phyloP scores from a whole-genome alignment of 2,888 invertebrate species.

The Macrosiphum euphorbiae region DNA sequence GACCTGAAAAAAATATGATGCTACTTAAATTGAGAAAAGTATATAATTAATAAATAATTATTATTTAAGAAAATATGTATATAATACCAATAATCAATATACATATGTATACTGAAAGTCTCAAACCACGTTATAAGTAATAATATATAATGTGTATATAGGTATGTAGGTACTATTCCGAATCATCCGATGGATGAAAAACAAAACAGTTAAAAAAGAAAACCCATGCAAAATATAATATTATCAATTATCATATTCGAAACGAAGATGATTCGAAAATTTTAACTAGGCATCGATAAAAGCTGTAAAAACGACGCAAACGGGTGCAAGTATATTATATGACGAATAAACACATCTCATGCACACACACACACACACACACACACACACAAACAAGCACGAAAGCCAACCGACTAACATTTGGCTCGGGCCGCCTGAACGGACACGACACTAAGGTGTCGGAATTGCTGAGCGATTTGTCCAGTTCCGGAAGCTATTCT shows the following conservation, averaged over 20 bases:
- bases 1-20: too few relatives aligned
- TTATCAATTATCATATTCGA: not conserved
- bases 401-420: slow-evolving; percentile 42
- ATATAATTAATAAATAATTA: too few relatives aligned
- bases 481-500: slow-evolving; percentile 58
- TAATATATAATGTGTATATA: not conserved
- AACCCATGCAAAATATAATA: not conserved
- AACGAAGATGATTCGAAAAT: not conserved
- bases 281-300: not conserved
- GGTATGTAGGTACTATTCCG: not conserved
- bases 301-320: not conserved
- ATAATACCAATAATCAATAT: too few relatives aligned
- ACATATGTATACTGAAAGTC: not conserved
- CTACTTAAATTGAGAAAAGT: too few relatives aligned
- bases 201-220: not conserved
- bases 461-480: slow-evolving; percentile 62
- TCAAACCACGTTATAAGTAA: not conserved
- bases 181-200: not conserved
- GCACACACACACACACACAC: not conserved
- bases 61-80: not conserved
- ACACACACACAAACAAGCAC: too few relatives aligned
- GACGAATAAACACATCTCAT: not conserved
- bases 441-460: slow-evolving; percentile 55
- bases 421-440: slow-evolving; percentile 59
- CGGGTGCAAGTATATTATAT: too few relatives aligned